These are phyloP conservation scores for Xestia xanthographa DNA, from an alignment of 2,888 invertebrate species.

Conservation along the genomic window DNA sequence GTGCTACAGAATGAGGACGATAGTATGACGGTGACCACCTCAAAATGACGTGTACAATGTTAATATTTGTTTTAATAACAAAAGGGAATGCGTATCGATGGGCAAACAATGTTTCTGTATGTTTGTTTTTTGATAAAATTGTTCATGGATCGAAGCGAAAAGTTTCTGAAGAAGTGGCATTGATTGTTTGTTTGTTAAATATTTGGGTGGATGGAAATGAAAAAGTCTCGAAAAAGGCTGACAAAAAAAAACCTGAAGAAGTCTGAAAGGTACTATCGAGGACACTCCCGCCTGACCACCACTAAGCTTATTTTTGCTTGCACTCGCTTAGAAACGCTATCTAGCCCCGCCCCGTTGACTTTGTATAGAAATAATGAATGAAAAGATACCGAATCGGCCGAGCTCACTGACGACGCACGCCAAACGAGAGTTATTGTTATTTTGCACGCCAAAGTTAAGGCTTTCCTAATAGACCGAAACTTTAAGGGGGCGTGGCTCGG, in stretches of 20 bases:
- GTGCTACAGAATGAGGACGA: constrained; percentile 10
- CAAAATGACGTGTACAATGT: constrained; percentile 48
- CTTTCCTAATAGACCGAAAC: too few relatives aligned
- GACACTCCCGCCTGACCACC: too few relatives aligned
- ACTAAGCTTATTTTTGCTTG: too few relatives aligned
- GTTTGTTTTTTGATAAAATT: constrained; percentile 58
- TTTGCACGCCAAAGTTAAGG: too few relatives aligned
- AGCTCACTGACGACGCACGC: too few relatives aligned
- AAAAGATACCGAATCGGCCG: too few relatives aligned
- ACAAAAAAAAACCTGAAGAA: neutral
- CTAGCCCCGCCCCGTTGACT: too few relatives aligned
- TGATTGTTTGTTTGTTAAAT: constrained; percentile 6
- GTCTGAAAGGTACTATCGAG: too few relatives aligned
- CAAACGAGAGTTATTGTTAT: too few relatives aligned
- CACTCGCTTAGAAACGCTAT: too few relatives aligned
- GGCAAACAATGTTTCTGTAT: constrained; percentile 35
- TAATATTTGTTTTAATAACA: constrained; percentile 39
- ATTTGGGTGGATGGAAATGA: neutral
- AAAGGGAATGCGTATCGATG: constrained; percentile 42
- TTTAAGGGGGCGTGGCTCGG: too few relatives aligned
- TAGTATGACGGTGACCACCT: constrained; percentile 1
- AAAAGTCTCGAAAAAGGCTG: neutral
- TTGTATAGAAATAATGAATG: too few relatives aligned
- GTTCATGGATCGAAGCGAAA: constrained; percentile 36
- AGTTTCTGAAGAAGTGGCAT: constrained; percentile 47